These are phyloP conservation scores for Habrosyne pyritoides DNA, from an alignment of 2,888 invertebrate genomes.

Conservation along the genomic window DNA sequence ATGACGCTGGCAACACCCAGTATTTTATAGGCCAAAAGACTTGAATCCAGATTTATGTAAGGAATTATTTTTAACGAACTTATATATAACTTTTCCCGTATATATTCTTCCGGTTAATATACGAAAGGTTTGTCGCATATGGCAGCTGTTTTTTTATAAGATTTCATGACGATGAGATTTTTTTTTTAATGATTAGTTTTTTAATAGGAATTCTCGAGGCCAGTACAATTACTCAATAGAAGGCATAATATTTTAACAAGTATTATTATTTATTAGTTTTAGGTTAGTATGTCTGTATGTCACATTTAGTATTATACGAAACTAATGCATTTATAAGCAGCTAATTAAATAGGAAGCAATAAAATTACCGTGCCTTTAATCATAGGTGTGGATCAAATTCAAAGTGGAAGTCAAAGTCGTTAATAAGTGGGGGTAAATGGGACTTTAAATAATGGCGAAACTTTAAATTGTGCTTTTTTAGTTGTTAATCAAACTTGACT, in stretches of 20 bases:
- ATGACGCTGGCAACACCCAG: conserved; percentile 32
- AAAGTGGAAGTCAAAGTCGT: conserved; percentile 8
- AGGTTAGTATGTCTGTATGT: background rate
- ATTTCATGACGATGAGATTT: no score
- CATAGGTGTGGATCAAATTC: conserved; percentile 2
- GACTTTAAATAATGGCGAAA: background rate
- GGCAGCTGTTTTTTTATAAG: no score
- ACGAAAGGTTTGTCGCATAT: no score
- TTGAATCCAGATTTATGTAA: background rate
- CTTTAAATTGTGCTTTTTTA: no score
- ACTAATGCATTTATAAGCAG: background rate
- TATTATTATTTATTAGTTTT: conserved; percentile 1
- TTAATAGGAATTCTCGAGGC: background rate
- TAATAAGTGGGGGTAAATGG: background rate
- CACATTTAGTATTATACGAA: conserved; percentile 2
- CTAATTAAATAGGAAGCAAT: background rate
- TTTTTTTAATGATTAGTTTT: no score
- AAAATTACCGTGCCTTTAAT: conserved; percentile 3
- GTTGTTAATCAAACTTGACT: no score
- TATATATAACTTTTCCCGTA: background rate
- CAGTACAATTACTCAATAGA: conserved; percentile 1
- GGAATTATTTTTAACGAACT: background rate
- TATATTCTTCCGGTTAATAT: no score
- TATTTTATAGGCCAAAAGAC: conserved; percentile 8
- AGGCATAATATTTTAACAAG: background rate